Evolutionary conservation across 2,797 vertebrate genomes (phyloP), one percentile per base, ranked within the genome.

Genomic region (Tenualosa thibaudeaui): DNA sequence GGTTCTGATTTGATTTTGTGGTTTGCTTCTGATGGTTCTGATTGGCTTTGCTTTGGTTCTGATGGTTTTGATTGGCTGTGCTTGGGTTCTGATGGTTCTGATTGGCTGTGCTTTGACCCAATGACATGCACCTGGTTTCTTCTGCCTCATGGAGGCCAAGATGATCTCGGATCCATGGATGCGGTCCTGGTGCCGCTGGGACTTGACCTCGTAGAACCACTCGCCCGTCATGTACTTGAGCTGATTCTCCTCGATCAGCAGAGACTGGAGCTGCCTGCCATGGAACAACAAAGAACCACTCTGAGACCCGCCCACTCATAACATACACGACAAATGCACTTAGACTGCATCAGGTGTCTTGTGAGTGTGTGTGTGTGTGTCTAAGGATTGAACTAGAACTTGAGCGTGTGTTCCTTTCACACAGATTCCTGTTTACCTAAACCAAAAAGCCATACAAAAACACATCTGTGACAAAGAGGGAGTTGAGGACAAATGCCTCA

Each of bases 171-270:
- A 96, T 62, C 98, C 98, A 0, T 99, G 97, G 89, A 98, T 97
- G 90, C 93, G 97, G 87, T 99, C 98, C 90, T 91, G 93, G 93
- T 99, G 98, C 85, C 98, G 95, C 90, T 91, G 97, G 0, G 97
- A 97, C 88, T 99, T 99, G 71, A 94, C 97, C 89, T 98, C 96
- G 46, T 99, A 99, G 94, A 99, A 99, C 98, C 98, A 99, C 56
- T 99, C 96, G 22, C 98, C 98, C 0, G 96, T 97, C 95, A 98
- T 95, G 88, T 97, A 97, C 94, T 97, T 99, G 6, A 97, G 92
- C 84, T 96, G 95, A 56, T 90, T 88, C 10, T 93, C 93, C n/a
- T 96, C 90, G 83, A 94, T 90, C 50, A 96, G 87, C 84, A 94
- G 92, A 88, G 94, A 93, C 91, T 96, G 96, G 90, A 99, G 94